Percentiles rank a stretch among this genome's conserved stretches.
Conservation (phyloP, 2,797 vertebrate species). For the Enteromius paludinosus region DNA sequence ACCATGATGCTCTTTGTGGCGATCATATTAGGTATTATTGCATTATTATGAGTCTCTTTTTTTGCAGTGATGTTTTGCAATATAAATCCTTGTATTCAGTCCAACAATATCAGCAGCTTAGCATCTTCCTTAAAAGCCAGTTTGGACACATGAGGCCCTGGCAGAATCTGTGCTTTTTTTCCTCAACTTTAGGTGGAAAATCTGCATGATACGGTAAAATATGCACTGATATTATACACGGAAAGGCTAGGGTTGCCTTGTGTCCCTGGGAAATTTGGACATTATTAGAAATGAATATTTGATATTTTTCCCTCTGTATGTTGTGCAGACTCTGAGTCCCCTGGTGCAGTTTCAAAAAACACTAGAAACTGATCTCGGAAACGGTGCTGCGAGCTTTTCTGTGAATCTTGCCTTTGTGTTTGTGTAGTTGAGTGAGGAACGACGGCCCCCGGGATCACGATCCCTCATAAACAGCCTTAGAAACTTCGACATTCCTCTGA, state of each 20-base stretch:
- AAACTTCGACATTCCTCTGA: conserved; percentile 20
- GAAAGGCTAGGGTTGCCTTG: not conserved
- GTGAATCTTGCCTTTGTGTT: not conserved
- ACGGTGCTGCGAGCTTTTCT: not conserved
- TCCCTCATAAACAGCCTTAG: not conserved
- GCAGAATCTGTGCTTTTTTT: not conserved
- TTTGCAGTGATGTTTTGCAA: not conserved
- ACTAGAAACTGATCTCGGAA: not conserved
- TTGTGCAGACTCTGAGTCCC: not conserved
- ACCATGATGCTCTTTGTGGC: not conserved
- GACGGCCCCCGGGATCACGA: not conserved
- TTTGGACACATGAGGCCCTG: not conserved
- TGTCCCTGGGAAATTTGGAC: not conserved
- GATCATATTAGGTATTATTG: not conserved
- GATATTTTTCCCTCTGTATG: not conserved
- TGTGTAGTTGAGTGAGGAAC: conserved; percentile 1
- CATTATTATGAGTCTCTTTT: not conserved
- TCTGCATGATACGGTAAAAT: not conserved
- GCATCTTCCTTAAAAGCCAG: not conserved
- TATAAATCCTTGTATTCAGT: not conserved
- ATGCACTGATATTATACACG: not conserved
- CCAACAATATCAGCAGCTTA: not conserved
- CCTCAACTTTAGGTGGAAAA: not conserved
- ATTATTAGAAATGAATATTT: conserved; percentile 23
- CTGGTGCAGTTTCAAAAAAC: not conserved